A percentile compares a stretch with the other conserved stretches of the same genome.
These are phyloP conservation scores for Thymelicus sylvestris DNA, from an alignment of 2,888 invertebrate species.

Conservation along the genomic window DNA sequence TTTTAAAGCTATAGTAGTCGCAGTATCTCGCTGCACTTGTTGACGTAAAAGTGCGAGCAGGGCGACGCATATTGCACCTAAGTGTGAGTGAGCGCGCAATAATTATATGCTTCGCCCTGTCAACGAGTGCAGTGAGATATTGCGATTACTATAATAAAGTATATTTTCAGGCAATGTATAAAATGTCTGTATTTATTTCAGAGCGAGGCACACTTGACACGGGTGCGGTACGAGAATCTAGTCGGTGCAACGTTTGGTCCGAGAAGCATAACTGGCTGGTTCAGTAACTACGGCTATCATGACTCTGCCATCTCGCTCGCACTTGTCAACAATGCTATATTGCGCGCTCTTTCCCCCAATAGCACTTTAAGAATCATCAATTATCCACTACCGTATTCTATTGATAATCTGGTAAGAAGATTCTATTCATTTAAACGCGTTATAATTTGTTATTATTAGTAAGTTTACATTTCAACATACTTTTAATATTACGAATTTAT, in stretches of 20 bases:
- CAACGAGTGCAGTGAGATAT: too few species aligned
- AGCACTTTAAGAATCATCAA: slow-evolving; percentile 84
- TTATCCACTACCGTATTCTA: slow-evolving; percentile 88
- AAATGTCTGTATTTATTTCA: slow-evolving; percentile 45
- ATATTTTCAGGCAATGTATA: too few species aligned
- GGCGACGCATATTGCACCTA: too few species aligned
- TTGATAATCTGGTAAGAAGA: slow-evolving; percentile 82
- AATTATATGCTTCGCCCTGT: too few species aligned
- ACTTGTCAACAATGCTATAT: slow-evolving; percentile 86
- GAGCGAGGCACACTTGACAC: slow-evolving; percentile 63
- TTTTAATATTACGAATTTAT: neutral
- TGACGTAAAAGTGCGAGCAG: too few species aligned
- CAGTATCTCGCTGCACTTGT: too few species aligned
- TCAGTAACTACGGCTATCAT: slow-evolving; percentile 92
- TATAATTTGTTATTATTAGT: neutral
- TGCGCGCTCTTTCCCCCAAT: slow-evolving; percentile 73
- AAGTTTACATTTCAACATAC: neutral
- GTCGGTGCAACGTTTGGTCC: slow-evolving; percentile 83
- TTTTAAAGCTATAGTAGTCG: too few species aligned
- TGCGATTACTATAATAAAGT: too few species aligned
- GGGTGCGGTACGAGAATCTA: slow-evolving; percentile 81
- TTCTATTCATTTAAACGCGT: too few species aligned
- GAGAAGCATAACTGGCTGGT: slow-evolving; percentile 86
- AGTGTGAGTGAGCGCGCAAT: too few species aligned
- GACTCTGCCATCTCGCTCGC: slow-evolving; percentile 88